These are phyloP conservation scores for Watsonalla binaria DNA, from an alignment of 2,888 invertebrate species.

Conservation along the genomic window DNA sequence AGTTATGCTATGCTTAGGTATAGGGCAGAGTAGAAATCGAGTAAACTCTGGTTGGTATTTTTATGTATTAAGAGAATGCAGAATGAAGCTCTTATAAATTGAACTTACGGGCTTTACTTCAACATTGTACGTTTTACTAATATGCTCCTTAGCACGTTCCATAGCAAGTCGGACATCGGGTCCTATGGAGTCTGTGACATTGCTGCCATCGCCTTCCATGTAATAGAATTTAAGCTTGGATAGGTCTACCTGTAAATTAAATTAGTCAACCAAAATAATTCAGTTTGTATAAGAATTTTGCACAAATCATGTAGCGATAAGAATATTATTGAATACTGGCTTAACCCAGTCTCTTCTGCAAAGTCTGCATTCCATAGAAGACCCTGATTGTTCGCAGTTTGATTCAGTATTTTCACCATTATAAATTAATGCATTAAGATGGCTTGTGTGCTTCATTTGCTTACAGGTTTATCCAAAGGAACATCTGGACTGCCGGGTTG, in stretches of 20 bases:
- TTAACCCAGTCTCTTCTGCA: too few relatives aligned
- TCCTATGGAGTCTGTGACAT: slow-evolving; percentile 79
- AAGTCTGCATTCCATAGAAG: too few relatives aligned
- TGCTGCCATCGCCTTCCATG: slow-evolving; percentile 87
- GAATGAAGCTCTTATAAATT: neutral
- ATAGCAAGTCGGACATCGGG: slow-evolving; percentile 79
- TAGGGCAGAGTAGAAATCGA: too few relatives aligned
- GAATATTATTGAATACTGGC: too few relatives aligned
- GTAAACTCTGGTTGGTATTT: neutral
- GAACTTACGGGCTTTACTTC: slow-evolving; percentile 77
- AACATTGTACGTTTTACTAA: slow-evolving; percentile 74
- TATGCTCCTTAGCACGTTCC: slow-evolving; percentile 70
- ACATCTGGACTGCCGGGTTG: slow-evolving; percentile 66
- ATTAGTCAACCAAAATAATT: neutral
- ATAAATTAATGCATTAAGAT: too few relatives aligned
- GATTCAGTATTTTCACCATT: too few relatives aligned
- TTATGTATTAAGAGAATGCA: too few relatives aligned
- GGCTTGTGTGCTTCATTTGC: slow-evolving; percentile 7
- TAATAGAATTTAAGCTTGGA: slow-evolving; percentile 86
- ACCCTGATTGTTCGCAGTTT: too few relatives aligned
- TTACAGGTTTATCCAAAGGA: slow-evolving; percentile 65
- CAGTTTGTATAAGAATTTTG: neutral
- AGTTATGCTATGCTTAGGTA: too few relatives aligned
- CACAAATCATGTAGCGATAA: too few relatives aligned
- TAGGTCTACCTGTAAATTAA: slow-evolving; percentile 72